phyloP scores from a whole-genome alignment of 2,888 invertebrate species.

The Salpingus planirostris region DNA sequence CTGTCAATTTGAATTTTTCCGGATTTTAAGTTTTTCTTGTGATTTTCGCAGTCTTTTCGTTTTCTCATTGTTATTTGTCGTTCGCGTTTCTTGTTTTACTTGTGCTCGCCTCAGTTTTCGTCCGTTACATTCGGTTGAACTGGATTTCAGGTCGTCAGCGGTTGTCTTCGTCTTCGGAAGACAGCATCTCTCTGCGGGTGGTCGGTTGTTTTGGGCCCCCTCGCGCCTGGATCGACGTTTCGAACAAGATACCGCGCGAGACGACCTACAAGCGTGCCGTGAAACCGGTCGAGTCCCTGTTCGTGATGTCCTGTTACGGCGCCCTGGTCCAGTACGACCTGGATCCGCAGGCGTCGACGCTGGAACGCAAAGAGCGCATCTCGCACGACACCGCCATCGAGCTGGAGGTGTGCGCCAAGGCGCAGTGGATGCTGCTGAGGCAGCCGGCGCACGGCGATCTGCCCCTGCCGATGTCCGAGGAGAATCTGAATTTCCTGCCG shows the following conservation, averaged over 20 bases:
- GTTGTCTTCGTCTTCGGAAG: slow-evolving; percentile 60
- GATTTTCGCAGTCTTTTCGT: slow-evolving; percentile 5
- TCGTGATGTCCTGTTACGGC: slow-evolving; percentile 83
- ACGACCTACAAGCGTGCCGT: slow-evolving; percentile 36
- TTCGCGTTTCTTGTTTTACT: too few species aligned
- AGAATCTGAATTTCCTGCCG: slow-evolving; percentile 47
- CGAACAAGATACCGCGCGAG: slow-evolving; percentile 31
- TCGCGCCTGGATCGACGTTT: slow-evolving; percentile 55
- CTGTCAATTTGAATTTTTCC: not conserved
- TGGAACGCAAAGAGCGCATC: slow-evolving; percentile 72
- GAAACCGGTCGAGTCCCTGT: slow-evolving; percentile 73
- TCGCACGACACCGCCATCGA: slow-evolving; percentile 83
- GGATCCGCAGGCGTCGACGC: slow-evolving; percentile 61
- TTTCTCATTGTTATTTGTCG: too few species aligned
- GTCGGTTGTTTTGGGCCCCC: slow-evolving; percentile 71
- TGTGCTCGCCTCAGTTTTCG: too few species aligned
- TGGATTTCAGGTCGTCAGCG: slow-evolving; percentile 63
- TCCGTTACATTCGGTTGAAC: too few species aligned
- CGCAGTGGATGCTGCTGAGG: slow-evolving; percentile 81
- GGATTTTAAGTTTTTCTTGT: slow-evolving; percentile 6
- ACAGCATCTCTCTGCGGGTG: slow-evolving; percentile 64
- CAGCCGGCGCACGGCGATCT: slow-evolving; percentile 56
- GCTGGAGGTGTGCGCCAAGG: slow-evolving; percentile 67
- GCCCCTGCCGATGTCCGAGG: slow-evolving; percentile 63
- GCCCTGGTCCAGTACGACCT: slow-evolving; percentile 81